Conservation (phyloP, 2,797 vertebrate species). For the Phataginus tetradactyla region DNA sequence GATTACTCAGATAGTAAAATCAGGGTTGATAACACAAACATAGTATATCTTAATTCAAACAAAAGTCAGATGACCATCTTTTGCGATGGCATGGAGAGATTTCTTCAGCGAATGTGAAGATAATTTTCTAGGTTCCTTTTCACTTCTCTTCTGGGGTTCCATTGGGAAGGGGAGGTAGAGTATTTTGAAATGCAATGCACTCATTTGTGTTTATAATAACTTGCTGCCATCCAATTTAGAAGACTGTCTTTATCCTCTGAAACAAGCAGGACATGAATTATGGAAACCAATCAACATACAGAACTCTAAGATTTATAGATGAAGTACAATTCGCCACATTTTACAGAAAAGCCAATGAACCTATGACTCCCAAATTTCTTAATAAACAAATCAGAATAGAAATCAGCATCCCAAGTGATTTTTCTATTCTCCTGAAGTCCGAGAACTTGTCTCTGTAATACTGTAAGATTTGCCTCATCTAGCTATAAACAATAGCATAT, state of each 20-base stretch:
- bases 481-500: background rate
- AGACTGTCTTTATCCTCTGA: background rate
- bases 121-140: background rate
- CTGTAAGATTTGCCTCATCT: background rate
- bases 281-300: background rate
- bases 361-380: background rate
- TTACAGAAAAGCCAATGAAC: background rate
- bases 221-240: background rate
- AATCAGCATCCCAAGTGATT: background rate
- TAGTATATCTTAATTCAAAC: background rate
- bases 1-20: conserved; percentile 17
- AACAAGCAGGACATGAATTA: background rate
- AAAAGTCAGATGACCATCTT: background rate
- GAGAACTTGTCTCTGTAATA: background rate
- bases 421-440: background rate
- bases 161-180: background rate
- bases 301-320: background rate
- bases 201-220: background rate
- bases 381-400: background rate
- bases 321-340: background rate
- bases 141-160: background rate
- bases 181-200: background rate
- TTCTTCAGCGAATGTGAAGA: background rate
- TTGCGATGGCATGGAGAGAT: background rate
- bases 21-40: background rate